These are phyloP conservation scores for Lampris megalopsis DNA, from an alignment of 2,113 vertebrate genomes.

Conservation along the genomic window DNA sequence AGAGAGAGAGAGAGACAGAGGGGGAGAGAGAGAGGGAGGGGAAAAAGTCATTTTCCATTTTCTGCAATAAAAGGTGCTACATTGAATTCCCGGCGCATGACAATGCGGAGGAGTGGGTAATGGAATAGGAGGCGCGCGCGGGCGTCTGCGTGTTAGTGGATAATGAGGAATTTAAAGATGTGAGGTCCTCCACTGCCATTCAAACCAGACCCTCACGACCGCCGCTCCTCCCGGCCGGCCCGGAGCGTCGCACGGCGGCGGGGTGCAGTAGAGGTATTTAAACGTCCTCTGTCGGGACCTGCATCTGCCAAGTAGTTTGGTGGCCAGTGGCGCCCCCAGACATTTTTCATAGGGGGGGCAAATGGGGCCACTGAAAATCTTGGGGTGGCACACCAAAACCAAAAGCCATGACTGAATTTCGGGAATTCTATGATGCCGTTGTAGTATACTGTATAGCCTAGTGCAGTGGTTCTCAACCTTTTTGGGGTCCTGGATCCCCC, in stretches of 20 bases:
- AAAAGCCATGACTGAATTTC: no score
- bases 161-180: conserved; percentile 80
- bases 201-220: conserved; percentile 57
- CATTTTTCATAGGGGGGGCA: no score
- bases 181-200: conserved; percentile 64
- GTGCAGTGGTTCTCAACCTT: no score
- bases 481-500: no score
- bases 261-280: conserved; percentile 26
- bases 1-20: conserved; percentile 32
- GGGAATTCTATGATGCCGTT: no score
- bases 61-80: conserved; percentile 79
- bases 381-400: no score
- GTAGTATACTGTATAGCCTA: no score
- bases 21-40: conserved; percentile 6
- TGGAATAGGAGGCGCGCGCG: conserved; percentile 74
- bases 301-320: not conserved
- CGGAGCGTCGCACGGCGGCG: conserved; percentile 54
- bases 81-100: conserved; percentile 82
- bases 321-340: no score
- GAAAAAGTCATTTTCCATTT: conserved; percentile 79
- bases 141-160: conserved; percentile 74
- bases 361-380: no score
- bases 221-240: conserved; percentile 49
- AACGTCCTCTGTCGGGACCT: conserved; percentile 35
- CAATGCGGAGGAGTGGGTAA: conserved; percentile 76